These are phyloP conservation scores for Xiphophorus birchmanni DNA, from an alignment of 2,797 vertebrate genomes.

Conservation along the genomic window DNA sequence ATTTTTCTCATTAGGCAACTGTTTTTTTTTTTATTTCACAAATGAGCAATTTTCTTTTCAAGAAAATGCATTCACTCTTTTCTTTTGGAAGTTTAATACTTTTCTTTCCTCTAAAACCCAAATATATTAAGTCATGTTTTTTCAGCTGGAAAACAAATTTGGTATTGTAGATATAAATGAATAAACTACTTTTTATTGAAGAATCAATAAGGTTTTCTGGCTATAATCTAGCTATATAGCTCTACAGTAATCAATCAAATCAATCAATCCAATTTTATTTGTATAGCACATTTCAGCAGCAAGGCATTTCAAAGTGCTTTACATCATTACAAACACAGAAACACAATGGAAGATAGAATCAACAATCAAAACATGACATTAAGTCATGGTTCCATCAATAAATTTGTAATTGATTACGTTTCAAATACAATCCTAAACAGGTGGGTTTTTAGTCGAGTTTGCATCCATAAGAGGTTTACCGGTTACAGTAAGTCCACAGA, in stretches of 20 bases:
- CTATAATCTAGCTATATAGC: neutral
- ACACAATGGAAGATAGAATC: too few species aligned
- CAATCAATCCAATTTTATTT: too few species aligned
- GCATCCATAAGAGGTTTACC: too few species aligned
- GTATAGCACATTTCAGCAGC: too few species aligned
- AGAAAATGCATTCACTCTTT: neutral
- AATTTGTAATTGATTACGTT: too few species aligned
- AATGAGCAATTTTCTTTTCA: neutral
- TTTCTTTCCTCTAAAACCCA: neutral
- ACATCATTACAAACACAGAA: too few species aligned
- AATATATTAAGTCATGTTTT: neutral
- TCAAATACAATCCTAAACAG: too few species aligned
- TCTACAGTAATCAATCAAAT: too few species aligned
- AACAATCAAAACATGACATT: too few species aligned
- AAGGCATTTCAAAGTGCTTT: too few species aligned
- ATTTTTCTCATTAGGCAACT: neutral
- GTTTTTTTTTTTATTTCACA: neutral
- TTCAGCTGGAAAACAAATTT: neutral
- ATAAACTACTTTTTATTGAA: neutral
- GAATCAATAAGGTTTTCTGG: neutral
- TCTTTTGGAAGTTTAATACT: neutral
- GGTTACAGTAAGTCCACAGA: neutral
- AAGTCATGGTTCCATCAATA: too few species aligned
- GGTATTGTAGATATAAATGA: neutral
- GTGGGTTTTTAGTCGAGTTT: too few species aligned